These are phyloP conservation scores for Bradynema listronoti DNA, from an alignment of 1,140 invertebrate genomes.

Conservation along the genomic window DNA sequence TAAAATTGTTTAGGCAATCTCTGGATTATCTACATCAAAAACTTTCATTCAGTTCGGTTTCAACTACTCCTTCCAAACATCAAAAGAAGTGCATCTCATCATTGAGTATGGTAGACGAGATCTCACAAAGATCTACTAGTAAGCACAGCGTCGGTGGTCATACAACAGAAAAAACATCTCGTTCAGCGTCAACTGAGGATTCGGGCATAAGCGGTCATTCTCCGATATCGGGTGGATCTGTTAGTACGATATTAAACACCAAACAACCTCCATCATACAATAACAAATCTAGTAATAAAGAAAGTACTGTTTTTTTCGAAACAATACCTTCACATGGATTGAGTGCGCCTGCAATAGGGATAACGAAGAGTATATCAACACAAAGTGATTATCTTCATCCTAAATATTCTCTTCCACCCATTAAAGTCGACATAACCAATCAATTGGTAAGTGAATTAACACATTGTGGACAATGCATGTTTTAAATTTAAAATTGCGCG, in stretches of 20 bases:
- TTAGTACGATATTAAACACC: not conserved
- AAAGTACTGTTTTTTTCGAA: not conserved
- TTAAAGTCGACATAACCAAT: conserved; percentile 1
- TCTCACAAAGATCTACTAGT: too few species aligned
- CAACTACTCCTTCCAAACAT: too few species aligned
- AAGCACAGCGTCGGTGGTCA: too few species aligned
- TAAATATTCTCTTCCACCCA: conserved; percentile 15
- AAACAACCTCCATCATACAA: not conserved
- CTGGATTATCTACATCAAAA: too few species aligned
- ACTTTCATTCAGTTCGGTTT: too few species aligned
- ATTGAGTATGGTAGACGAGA: too few species aligned
- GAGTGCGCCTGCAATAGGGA: not conserved
- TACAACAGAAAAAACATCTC: too few species aligned
- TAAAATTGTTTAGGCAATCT: too few species aligned
- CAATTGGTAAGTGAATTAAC: conserved; percentile 1
- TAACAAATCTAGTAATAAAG: not conserved
- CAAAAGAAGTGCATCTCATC: too few species aligned
- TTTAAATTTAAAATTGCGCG: not conserved
- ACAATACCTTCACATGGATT: not conserved
- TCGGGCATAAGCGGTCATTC: too few species aligned
- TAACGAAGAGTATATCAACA: not conserved
- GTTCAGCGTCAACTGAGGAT: too few species aligned
- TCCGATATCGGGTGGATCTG: too few species aligned
- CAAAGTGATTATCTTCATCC: conserved; percentile 17
- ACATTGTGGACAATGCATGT: not conserved